Evolutionary conservation across 2,797 vertebrate genomes (phyloP), one percentile per base, ranked within the genome.

Genomic region (Poliocrania exsul): DNA sequence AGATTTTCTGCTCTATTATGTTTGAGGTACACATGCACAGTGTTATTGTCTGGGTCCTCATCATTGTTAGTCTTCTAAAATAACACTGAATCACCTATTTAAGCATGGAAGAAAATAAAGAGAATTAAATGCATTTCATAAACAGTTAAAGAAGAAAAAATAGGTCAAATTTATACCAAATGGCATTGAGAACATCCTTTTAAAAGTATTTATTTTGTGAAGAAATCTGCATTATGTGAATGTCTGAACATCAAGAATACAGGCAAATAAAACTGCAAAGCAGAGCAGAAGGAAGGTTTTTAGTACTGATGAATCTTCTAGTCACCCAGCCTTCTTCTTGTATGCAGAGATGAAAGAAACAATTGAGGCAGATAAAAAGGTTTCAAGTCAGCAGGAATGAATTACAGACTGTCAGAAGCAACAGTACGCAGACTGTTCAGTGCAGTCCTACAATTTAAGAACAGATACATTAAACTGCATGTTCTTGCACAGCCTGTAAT

Each of bases 101-200:
- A 37, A 92, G n/a, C 42, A 35, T n/a, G 19, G n/a, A 66, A 88
- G 51, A 64, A 81, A 87, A 80, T 19, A 53, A 5, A 51, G 23
- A 86, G 3, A 75, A 89, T 74, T 71, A 78, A 87, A 77, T 57
- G 9, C 21, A 70, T 80, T 81, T 78, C 15, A 2, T 74, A 62
- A 87, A 85, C 9, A 58, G 16, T 56, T 73, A 33, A 92, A 74
- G 38, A 51, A 42, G 17, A 40, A 80, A 86, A 97, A 95, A 49
- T 80, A 87, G 70, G 72, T 92, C 77, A 95, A 17, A 81, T 93
- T 94, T 70, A 66, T 13, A 67, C 44, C 54, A 86, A 92, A 42
- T 40, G 69, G 78, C 49, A 65, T 83, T 74, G 42, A 93, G 57
- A 92, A 62, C 53, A 67, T 60, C 60, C 35, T 64, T 95, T 86